Evolutionary conservation across 2,797 vertebrate species (phyloP).

Genomic region (Melanotaenia pygmaea): DNA sequence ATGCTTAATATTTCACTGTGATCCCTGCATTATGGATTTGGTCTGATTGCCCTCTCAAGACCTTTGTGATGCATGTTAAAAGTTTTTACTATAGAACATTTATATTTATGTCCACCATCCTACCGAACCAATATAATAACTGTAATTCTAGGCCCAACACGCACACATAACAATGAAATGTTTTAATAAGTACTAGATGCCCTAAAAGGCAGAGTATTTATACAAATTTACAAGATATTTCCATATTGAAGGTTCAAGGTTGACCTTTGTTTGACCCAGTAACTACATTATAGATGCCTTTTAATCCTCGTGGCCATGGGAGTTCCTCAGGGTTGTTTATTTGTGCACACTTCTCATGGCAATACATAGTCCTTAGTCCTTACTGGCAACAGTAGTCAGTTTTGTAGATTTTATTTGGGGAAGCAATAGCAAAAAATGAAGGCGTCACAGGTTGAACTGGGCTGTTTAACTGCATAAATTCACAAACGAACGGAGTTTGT

Average conservation of each 20-base stretch:
- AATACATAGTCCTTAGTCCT: constrained; percentile 43
- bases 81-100: constrained; percentile 63
- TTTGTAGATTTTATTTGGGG: background rate
- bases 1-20: constrained; percentile 82
- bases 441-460: background rate
- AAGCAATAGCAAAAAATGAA: background rate
- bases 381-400: constrained; percentile 27
- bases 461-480: background rate
- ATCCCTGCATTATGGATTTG: constrained; percentile 79
- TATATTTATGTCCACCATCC: constrained; percentile 27
- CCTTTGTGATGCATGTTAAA: constrained; percentile 62
- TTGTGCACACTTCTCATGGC: constrained; percentile 50
- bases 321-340: constrained; percentile 39
- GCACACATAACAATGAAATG: constrained; percentile 14
- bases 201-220: constrained; percentile 29
- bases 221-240: constrained; percentile 47
- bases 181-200: constrained; percentile 26
- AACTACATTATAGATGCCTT: constrained; percentile 49
- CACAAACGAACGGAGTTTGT: background rate
- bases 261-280: constrained; percentile 65
- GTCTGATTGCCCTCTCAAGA: constrained; percentile 76
- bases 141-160: background rate
- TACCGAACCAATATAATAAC: constrained; percentile 15
- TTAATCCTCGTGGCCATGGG: constrained; percentile 19
- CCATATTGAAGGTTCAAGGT: constrained; percentile 36